Evolutionary conservation across 2,797 vertebrate genomes (phyloP).

Genomic region (Neostethus bicornis): DNA sequence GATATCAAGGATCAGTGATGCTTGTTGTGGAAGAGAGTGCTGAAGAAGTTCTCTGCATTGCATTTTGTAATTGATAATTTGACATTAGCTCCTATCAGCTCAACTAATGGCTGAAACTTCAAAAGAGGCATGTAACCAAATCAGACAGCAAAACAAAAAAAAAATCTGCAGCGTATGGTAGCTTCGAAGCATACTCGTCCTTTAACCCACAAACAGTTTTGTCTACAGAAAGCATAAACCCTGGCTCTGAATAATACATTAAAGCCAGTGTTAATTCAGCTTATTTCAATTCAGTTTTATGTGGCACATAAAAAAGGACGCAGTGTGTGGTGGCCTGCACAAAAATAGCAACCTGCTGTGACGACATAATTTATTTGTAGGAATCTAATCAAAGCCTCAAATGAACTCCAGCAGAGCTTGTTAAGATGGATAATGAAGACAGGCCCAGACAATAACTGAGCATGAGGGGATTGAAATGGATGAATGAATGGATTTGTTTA

Average conservation of each 20-base stretch:
- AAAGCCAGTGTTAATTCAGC: conserved; percentile 4
- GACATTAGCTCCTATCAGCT: neutral
- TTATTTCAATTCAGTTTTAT: conserved; percentile 13
- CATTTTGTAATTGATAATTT: neutral
- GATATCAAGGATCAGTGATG: too few relatives aligned
- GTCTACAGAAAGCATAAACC: neutral
- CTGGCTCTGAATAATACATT: conserved; percentile 9
- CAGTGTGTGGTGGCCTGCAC: conserved; percentile 35
- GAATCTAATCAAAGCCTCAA: conserved; percentile 74
- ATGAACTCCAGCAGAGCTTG: conserved; percentile 79
- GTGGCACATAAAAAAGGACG: conserved; percentile 5
- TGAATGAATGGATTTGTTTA: conserved; percentile 2
- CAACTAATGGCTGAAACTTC: too few relatives aligned
- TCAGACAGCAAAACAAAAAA: too few relatives aligned
- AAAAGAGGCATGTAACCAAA: too few relatives aligned
- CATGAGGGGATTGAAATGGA: conserved; percentile 4
- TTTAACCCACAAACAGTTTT: neutral
- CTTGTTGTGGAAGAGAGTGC: too few relatives aligned
- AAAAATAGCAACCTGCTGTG: conserved; percentile 68
- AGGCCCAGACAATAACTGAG: conserved; percentile 57
- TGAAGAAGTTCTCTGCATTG: neutral
- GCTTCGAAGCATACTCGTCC: conserved; percentile 8
- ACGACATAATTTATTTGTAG: conserved; percentile 75
- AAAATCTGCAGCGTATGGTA: conserved; percentile 9
- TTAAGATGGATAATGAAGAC: conserved; percentile 75